Conservation (phyloP, 2,888 invertebrate species). For the Eilema griseolum region DNA sequence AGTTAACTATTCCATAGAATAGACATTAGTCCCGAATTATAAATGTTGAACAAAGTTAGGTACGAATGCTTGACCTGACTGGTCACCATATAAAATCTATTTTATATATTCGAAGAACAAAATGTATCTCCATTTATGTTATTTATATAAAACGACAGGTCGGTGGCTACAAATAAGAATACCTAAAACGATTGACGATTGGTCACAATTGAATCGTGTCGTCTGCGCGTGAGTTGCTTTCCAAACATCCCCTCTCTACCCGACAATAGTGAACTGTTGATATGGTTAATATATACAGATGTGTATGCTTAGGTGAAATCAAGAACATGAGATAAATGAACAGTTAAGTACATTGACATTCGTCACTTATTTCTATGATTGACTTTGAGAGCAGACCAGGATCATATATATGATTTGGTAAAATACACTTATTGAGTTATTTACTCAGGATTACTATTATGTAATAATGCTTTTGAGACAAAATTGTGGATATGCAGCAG, state of each 20-base stretch:
- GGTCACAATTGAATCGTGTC: conserved; percentile 57
- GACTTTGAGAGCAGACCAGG: neutral
- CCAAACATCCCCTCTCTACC: conserved; percentile 50
- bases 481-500: too few relatives aligned
- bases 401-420: too few relatives aligned
- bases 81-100: conserved; percentile 10
- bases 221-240: conserved; percentile 61
- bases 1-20: too few relatives aligned
- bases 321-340: neutral
- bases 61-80: conserved; percentile 3
- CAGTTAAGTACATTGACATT: neutral
- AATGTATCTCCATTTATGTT: conserved; percentile 7
- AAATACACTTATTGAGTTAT: too few relatives aligned
- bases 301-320: conserved; percentile 13
- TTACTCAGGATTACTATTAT: too few relatives aligned
- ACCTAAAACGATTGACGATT: conserved; percentile 39
- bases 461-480: too few relatives aligned
- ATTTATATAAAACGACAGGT: conserved; percentile 39
- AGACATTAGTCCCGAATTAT: too few relatives aligned
- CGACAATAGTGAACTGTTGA: conserved; percentile 40
- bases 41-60: conserved; percentile 5
- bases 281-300: conserved; percentile 25
- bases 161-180: conserved; percentile 43
- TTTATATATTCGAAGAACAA: neutral
- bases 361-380: conserved; percentile 4